Conservation (phyloP, 2,888 invertebrate species). For the Allolobophora icterica region DNA sequence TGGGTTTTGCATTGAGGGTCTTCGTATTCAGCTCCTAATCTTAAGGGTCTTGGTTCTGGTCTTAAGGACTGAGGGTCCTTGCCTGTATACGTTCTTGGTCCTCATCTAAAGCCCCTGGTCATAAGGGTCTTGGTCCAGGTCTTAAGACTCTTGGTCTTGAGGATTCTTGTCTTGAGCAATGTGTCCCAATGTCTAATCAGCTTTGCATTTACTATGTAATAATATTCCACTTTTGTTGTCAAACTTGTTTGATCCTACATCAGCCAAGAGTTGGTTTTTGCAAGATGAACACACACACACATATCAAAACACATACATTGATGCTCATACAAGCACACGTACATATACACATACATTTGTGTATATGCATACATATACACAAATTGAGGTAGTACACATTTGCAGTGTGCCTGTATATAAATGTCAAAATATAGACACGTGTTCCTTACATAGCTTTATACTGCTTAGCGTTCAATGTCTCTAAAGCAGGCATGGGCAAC, state of each 20-base stretch:
- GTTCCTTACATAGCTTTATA: not conserved
- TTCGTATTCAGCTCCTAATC: not conserved
- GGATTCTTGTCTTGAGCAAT: not conserved
- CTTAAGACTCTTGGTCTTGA: too few species aligned
- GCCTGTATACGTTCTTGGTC: too few species aligned
- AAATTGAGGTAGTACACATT: not conserved
- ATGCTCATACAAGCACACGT: too few species aligned
- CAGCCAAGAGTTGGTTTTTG: too few species aligned
- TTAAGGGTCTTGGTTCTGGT: not conserved
- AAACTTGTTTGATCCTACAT: not conserved
- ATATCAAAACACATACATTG: not conserved
- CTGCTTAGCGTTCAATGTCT: not conserved
- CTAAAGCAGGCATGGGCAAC: too few species aligned
- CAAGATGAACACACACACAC: not conserved
- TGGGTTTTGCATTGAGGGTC: too few species aligned
- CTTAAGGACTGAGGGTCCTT: not conserved
- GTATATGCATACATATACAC: too few species aligned
- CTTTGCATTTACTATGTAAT: not conserved
- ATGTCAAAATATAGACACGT: not conserved
- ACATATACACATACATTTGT: too few species aligned
- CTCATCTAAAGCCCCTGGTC: not conserved
- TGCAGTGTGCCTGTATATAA: not conserved
- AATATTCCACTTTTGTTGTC: slow-evolving; percentile 17
- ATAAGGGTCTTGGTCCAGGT: not conserved
- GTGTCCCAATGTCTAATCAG: not conserved